These are phyloP conservation scores for Chalcosyrphus nemorum DNA, from an alignment of 2,888 invertebrate species.

Conservation along the genomic window DNA sequence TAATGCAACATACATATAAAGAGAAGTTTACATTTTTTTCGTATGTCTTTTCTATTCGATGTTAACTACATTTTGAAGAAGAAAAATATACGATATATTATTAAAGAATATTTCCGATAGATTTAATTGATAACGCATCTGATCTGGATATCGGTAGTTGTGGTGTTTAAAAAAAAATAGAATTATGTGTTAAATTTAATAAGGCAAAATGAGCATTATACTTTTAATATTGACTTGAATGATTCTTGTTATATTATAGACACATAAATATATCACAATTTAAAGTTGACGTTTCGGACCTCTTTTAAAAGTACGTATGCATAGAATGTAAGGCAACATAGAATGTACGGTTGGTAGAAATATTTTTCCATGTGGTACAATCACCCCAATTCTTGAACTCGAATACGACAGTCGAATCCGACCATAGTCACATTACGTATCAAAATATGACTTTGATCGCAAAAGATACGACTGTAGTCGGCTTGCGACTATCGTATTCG, in stretches of 20 bases:
- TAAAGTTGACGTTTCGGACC: neutral
- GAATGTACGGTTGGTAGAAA: too few relatives aligned
- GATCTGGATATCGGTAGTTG: constrained; percentile 40
- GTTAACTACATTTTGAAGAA: constrained; percentile 19
- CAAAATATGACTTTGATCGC: too few relatives aligned
- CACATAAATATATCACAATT: constrained; percentile 39
- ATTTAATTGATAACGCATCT: constrained; percentile 62
- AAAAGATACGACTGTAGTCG: too few relatives aligned
- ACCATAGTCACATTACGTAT: too few relatives aligned
- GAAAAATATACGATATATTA: neutral
- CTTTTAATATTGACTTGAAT: too few relatives aligned
- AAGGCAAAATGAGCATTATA: constrained; percentile 6
- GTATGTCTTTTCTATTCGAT: neutral
- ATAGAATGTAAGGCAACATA: too few relatives aligned
- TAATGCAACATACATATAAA: too few relatives aligned
- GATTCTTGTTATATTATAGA: neutral
- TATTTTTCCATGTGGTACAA: too few relatives aligned
- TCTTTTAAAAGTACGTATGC: neutral
- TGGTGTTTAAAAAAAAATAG: constrained; percentile 1
- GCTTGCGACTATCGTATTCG: too few relatives aligned
- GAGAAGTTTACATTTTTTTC: neutral
- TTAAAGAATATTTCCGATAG: neutral
- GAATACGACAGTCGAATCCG: too few relatives aligned
- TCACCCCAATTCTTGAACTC: too few relatives aligned
- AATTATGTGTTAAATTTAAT: neutral